These are phyloP conservation scores for Mastomys natalensis DNA, from an alignment of 2,113 vertebrate genomes.

Conservation along the genomic window DNA sequence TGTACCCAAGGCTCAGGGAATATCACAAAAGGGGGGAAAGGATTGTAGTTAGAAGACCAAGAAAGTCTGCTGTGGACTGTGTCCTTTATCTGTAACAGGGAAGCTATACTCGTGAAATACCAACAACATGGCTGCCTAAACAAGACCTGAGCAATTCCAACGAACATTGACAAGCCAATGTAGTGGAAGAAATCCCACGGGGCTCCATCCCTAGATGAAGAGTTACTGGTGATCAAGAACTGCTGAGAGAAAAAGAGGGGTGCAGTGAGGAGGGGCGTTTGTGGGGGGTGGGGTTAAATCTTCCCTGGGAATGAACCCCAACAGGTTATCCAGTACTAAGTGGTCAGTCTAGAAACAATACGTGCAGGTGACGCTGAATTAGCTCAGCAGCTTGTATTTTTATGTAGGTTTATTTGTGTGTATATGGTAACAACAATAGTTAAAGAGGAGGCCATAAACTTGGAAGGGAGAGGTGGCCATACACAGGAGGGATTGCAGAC, in stretches of 20 bases:
- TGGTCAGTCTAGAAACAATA: neutral
- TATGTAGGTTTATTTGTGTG: neutral
- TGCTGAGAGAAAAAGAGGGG: neutral
- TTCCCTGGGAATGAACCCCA: neutral
- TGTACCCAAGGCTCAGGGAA: neutral
- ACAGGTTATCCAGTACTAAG: too few species aligned
- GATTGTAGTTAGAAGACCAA: neutral
- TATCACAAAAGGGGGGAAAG: neutral
- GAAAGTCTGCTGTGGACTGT: neutral
- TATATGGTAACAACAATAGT: neutral
- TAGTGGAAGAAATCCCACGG: neutral
- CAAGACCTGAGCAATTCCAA: neutral
- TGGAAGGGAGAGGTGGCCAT: neutral
- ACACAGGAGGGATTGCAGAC: neutral
- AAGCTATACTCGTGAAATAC: neutral
- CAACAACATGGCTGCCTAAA: neutral
- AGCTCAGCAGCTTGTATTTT: neutral
- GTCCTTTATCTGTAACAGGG: neutral
- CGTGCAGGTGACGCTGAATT: too few species aligned
- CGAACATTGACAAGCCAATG: neutral
- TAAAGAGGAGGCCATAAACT: neutral
- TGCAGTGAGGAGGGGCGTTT: too few species aligned
- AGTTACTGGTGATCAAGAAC: neutral
- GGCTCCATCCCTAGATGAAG: neutral
- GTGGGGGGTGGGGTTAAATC: neutral